These are phyloP conservation scores for Steinernema khuongi DNA, from an alignment of 1,140 invertebrate species.

Conservation along the genomic window DNA sequence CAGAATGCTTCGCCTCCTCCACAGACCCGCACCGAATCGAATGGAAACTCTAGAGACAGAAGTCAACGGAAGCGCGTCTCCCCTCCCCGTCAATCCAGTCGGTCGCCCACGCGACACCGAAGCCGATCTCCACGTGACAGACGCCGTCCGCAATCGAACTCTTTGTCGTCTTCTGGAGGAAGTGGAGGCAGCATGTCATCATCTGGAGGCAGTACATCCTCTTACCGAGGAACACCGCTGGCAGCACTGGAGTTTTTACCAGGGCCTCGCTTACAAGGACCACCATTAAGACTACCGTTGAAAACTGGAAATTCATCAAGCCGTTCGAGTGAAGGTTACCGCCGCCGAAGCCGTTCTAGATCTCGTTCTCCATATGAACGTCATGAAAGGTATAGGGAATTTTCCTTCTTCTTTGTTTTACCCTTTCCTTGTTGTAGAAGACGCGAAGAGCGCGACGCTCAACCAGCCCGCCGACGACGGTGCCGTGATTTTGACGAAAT, in stretches of 20 bases:
- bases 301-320: no score
- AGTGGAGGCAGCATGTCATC: no score
- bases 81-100: not conserved
- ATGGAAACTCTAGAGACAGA: not conserved
- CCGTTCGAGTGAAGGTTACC: not conserved
- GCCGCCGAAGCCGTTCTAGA: not conserved
- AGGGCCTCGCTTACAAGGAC: no score
- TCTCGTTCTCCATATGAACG: not conserved
- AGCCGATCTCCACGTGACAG: not conserved
- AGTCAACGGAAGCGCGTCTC: not conserved
- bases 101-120: not conserved
- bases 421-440: not conserved
- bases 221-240: no score
- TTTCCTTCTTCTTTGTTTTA: no score
- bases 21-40: not conserved
- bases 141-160: no score
- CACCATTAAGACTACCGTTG: no score
- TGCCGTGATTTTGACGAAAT: slow-evolving; percentile 67
- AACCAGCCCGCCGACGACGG: not conserved
- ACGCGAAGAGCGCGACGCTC: not conserved
- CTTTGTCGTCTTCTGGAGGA: no score
- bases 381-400: not conserved
- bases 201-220: no score
- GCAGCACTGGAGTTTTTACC: no score
- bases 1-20: not conserved